Evolutionary conservation across 92 coral and sea anemone genomes (phyloP), one percentile per base, ranked within the genome.

Genomic region (Epizoanthus ramosus): DNA sequence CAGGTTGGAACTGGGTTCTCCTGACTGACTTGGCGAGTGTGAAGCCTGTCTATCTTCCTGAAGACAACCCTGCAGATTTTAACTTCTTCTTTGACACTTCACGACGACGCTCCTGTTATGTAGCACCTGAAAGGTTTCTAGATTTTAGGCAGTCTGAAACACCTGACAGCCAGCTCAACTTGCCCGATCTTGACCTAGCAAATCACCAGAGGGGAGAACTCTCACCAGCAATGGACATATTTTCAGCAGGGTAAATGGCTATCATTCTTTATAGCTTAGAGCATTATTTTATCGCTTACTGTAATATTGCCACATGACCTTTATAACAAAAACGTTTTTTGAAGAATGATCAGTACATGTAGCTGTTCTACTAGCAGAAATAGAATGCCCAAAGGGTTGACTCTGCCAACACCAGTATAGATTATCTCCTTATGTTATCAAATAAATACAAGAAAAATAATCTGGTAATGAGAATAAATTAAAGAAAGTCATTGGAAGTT

Each of bases 21-120:
- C 87, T 96, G 28, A 91, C 98, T 0, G 99, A 96, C 91, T 82
- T 96, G 10, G 99, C 99, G 0, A 94, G 98, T 57, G 94, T 96
- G 54, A 94, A 94, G 64, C 99, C 99, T 4, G 94, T 92, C 0
- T 93, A 86, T 69, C 98, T 96, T n/a, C 99, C 94, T 4, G 97
- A 96, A 75, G 97, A 96, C 79, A 96, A 96, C 70, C 99, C 99
- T 16, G 98, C 99, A 3, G 99, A 96, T 87, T 96, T 96, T 82
- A 94, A 93, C 60, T 96, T 90, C 89, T 96, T 93, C 90, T 96
- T 96, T 84, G 99, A 96, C 79, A 96, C 99, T 1, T 96, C 99
- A 21, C 92, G 99, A 3, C 90, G 99, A 53, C 95, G 99, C 64
- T 94, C 97, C 22, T 96, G 99, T 66, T 96, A 96, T 81, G 84